A percentile compares a stretch with the other conserved stretches of the same genome.
These are phyloP conservation scores for Odontophorus gujanensis DNA, from an alignment of 2,113 vertebrate species.

Conservation along the genomic window DNA sequence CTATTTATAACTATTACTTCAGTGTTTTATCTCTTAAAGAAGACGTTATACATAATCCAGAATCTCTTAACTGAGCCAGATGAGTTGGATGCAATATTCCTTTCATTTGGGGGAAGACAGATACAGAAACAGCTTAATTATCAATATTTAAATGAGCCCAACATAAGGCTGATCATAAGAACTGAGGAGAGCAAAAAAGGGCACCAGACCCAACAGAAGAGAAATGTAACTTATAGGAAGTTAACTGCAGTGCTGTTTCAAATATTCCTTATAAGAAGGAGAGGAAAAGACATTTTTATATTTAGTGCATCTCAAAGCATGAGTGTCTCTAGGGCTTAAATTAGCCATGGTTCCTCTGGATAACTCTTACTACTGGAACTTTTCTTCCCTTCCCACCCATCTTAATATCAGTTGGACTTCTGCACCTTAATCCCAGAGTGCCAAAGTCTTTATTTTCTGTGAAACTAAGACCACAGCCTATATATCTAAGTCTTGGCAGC, in stretches of 20 bases:
- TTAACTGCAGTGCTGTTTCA: constrained; percentile 10
- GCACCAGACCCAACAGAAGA: constrained; percentile 2
- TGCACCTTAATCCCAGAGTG: background rate
- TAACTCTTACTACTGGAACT: background rate
- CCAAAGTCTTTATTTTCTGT: background rate
- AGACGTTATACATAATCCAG: constrained; percentile 60
- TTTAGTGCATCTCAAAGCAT: background rate
- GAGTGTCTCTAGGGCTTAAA: background rate
- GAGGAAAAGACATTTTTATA: background rate
- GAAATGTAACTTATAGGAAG: background rate
- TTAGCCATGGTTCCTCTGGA: background rate
- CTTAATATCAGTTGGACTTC: background rate
- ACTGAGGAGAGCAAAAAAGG: background rate
- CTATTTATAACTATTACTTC: constrained; percentile 82
- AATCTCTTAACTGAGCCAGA: constrained; percentile 62
- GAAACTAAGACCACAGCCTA: background rate
- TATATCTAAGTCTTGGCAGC: background rate
- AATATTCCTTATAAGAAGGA: background rate
- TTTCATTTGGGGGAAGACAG: background rate
- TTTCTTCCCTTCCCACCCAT: background rate
- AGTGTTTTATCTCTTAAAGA: constrained; percentile 73
- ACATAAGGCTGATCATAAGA: background rate
- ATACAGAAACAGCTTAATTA: constrained; percentile 53
- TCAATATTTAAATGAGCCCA: constrained; percentile 12
- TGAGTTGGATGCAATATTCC: constrained; percentile 53